Conservation (phyloP, 37 sponge, comb jelly and placozoan species). For the Hormiphora californensis region DNA sequence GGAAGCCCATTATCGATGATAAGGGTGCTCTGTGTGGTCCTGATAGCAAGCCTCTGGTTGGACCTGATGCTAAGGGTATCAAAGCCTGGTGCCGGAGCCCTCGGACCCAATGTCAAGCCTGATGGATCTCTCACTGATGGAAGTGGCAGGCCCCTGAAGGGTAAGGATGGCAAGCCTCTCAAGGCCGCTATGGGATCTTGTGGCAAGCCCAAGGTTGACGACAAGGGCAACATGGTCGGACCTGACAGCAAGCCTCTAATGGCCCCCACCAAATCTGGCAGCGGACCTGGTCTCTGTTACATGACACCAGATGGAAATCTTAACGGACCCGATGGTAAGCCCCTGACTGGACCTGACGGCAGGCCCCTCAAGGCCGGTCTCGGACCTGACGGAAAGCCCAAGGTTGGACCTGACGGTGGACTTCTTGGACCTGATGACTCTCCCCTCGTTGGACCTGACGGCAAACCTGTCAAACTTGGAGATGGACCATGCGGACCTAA, state of each 20-base stretch:
- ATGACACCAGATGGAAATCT: conserved; percentile 48
- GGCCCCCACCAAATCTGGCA: neutral
- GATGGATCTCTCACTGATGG: conserved; percentile 35
- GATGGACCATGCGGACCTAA: conserved; percentile 52
- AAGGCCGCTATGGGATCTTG: conserved; percentile 37
- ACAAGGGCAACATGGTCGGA: conserved; percentile 46
- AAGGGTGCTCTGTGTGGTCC: conserved; percentile 51
- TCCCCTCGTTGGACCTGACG: conserved; percentile 49
- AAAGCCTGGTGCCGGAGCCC: conserved; percentile 46
- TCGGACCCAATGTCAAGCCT: conserved; percentile 40
- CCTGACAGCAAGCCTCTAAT: conserved; percentile 19
- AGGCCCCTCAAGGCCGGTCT: conserved; percentile 49
- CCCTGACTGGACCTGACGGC: neutral
- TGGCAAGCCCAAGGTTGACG: conserved; percentile 37
- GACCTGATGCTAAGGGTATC: conserved; percentile 52
- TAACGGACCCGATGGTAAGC: conserved; percentile 27
- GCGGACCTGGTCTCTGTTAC: neutral
- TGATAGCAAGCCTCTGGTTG: conserved; percentile 51
- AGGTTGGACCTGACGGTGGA: neutral
- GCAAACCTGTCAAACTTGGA: conserved; percentile 42
- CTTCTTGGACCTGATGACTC: neutral
- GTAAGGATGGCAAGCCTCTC: conserved; percentile 39
- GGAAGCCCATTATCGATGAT: conserved; percentile 34
- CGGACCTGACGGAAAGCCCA: conserved; percentile 49
- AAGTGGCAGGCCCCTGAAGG: conserved; percentile 20